These are phyloP conservation scores for Hipposideros larvatus DNA, from an alignment of 2,797 vertebrate genomes.

Conservation along the genomic window DNA sequence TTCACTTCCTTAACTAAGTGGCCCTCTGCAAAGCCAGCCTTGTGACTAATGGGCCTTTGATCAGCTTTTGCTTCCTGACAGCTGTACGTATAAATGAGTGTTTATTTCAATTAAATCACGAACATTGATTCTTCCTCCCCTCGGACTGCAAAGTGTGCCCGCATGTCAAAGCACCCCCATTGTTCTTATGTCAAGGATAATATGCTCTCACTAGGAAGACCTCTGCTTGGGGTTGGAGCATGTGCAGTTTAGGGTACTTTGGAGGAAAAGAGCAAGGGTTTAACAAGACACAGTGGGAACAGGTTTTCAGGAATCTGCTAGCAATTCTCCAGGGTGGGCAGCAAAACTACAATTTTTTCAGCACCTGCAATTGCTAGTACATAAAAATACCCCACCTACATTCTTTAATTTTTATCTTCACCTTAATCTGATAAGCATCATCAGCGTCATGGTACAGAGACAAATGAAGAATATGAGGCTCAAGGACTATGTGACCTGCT, in stretches of 20 bases:
- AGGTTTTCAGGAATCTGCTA: constrained; percentile 22
- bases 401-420: constrained; percentile 23
- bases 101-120: constrained; percentile 68
- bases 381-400: not conserved
- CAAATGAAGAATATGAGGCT: not conserved
- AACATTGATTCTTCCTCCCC: constrained; percentile 55
- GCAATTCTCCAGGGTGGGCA: not conserved
- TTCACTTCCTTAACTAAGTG: constrained; percentile 66
- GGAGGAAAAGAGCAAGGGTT: not conserved
- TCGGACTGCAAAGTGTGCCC: constrained; percentile 33
- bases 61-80: constrained; percentile 77
- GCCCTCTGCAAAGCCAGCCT: constrained; percentile 68
- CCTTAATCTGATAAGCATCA: not conserved
- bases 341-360: not conserved
- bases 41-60: constrained; percentile 78
- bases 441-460: not conserved
- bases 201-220: constrained; percentile 50
- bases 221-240: not conserved
- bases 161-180: not conserved
- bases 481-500: not conserved
- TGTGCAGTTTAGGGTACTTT: not conserved
- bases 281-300: not conserved
- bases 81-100: constrained; percentile 68
- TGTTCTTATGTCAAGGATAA: constrained; percentile 52
- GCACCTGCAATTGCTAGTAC: not conserved